Conservation (phyloP, 1,140 invertebrate genomes). For the Drosophila eugracilis region DNA sequence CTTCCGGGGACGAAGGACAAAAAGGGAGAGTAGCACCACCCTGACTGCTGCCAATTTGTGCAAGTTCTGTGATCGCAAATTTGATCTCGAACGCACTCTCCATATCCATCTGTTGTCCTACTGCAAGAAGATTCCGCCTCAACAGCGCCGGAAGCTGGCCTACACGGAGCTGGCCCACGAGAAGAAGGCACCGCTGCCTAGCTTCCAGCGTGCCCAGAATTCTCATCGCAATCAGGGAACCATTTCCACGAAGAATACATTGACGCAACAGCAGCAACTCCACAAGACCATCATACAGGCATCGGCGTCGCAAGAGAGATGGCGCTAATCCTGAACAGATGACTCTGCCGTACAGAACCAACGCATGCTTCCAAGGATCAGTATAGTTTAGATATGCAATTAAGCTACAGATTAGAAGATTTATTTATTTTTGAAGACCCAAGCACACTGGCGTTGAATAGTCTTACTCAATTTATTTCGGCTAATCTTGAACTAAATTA, state of each 20-base stretch:
- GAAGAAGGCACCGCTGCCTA: slow-evolving; percentile 68
- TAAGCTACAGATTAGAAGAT: background rate
- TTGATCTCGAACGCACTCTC: slow-evolving; percentile 65
- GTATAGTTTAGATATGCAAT: background rate
- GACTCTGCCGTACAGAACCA: background rate
- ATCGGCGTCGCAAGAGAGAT: slow-evolving; percentile 35
- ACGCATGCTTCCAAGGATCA: slow-evolving; percentile 8
- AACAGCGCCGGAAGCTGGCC: slow-evolving; percentile 59
- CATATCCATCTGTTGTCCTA: slow-evolving; percentile 66
- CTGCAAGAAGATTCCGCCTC: slow-evolving; percentile 68
- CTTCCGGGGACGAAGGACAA: slow-evolving; percentile 11
- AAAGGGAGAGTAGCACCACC: slow-evolving; percentile 33
- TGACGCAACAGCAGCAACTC: slow-evolving; percentile 31
- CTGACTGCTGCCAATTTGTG: slow-evolving; percentile 34
- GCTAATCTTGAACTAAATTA: slow-evolving; percentile 8
- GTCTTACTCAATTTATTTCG: background rate
- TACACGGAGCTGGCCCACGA: slow-evolving; percentile 67
- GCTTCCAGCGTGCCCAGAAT: slow-evolving; percentile 30
- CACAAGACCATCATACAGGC: slow-evolving; percentile 26
- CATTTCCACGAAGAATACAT: slow-evolving; percentile 3
- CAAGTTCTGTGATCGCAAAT: slow-evolving; percentile 66
- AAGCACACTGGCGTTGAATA: slow-evolving; percentile 17
- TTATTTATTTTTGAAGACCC: background rate
- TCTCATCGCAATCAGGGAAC: background rate
- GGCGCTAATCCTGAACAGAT: slow-evolving; percentile 30